These are phyloP conservation scores for Daptonema setosum DNA, from an alignment of 2,888 invertebrate species.

Conservation along the genomic window DNA sequence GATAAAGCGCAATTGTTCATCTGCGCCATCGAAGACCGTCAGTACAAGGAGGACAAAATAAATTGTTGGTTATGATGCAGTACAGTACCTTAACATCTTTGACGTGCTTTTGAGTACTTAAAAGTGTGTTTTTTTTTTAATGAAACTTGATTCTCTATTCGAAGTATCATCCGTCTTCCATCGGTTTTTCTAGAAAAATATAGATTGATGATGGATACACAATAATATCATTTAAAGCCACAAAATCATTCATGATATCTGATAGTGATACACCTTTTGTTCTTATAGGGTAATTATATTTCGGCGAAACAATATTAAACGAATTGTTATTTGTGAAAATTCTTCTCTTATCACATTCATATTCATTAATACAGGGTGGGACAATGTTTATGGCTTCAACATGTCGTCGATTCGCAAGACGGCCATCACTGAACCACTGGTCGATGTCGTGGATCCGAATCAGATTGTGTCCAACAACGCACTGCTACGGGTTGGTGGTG, in stretches of 20 bases:
- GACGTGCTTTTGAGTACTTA: not conserved
- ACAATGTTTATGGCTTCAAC: conserved; percentile 96
- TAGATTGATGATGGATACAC: no score
- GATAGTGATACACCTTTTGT: no score
- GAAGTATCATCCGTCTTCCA: no score
- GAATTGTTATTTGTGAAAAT: no score
- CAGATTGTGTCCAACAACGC: conserved; percentile 90
- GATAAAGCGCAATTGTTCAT: conserved; percentile 75
- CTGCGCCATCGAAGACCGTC: conserved; percentile 60
- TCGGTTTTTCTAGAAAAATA: no score
- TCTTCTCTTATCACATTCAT: not conserved
- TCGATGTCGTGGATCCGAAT: conserved; percentile 93
- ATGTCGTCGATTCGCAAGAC: conserved; percentile 96
- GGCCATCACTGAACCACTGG: conserved; percentile 88
- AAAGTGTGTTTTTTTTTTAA: conserved; percentile 5
- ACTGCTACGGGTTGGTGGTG: conserved; percentile 46
- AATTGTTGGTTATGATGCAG: conserved; percentile 51
- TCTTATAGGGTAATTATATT: no score
- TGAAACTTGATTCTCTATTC: conserved; percentile 5
- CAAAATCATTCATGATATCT: no score
- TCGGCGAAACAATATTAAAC: no score
- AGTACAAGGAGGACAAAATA: conserved; percentile 99
- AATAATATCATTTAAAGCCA: no score
- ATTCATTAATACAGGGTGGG: conserved; percentile 48
- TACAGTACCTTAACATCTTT: not conserved